Percentiles rank a stretch among this genome's conserved stretches.
Evolutionary conservation across 2,113 vertebrate species (phyloP).

Genomic region (Monarcha castaneiventris): DNA sequence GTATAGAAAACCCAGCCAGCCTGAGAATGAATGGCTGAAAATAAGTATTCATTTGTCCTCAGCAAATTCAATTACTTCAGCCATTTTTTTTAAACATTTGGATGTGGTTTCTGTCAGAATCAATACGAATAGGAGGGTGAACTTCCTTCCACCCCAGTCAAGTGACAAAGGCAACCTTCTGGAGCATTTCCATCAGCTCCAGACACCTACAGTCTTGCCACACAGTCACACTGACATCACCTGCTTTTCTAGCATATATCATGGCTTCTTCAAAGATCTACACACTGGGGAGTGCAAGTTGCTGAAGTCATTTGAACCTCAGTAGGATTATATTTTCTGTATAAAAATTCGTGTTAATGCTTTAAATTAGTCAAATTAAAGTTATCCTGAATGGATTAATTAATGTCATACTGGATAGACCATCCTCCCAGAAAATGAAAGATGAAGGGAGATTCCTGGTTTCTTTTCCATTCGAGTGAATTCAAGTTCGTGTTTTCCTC

Average conservation of each 20-base stretch:
- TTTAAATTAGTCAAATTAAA: not conserved
- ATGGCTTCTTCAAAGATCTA: not conserved
- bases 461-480: not conserved
- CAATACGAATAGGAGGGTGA: not conserved
- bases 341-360: not conserved
- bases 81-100: not conserved
- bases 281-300: not conserved
- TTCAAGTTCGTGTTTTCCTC: not conserved
- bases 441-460: not conserved
- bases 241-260: not conserved
- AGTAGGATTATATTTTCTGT: not conserved
- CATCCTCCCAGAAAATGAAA: not conserved
- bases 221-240: accelerated
- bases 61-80: not conserved
- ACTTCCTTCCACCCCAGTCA: not conserved
- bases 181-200: not conserved
- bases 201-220: not conserved
- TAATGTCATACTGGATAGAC: not conserved
- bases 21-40: not conserved
- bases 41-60: not conserved
- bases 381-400: not conserved
- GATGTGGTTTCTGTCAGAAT: not conserved
- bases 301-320: not conserved
- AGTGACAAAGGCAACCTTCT: not conserved
- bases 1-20: not conserved